Evolutionary conservation across 2,888 invertebrate genomes (phyloP).

Genomic region (Carcina quercana): DNA sequence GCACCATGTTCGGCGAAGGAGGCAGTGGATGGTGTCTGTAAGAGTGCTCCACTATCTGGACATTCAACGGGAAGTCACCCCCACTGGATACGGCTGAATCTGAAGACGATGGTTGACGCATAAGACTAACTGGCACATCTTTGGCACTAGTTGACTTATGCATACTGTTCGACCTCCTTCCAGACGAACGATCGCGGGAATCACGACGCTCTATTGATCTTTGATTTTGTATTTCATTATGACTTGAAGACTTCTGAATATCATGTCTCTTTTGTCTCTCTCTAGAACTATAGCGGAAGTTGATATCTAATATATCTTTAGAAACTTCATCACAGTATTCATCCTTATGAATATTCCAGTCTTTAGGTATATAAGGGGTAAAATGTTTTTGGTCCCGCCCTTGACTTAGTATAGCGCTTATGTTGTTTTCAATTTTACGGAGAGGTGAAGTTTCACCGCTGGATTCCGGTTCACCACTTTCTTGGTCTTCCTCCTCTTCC

Average conservation of each 20-base stretch:
- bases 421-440: constrained; percentile 82
- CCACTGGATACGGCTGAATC: constrained; percentile 69
- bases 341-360: constrained; percentile 75
- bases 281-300: constrained; percentile 69
- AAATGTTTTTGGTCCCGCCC: constrained; percentile 71
- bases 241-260: constrained; percentile 77
- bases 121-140: constrained; percentile 77
- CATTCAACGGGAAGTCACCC: constrained; percentile 76
- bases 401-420: constrained; percentile 79
- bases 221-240: constrained; percentile 75
- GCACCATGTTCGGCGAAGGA: constrained; percentile 51
- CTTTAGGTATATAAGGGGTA: constrained; percentile 70
- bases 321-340: constrained; percentile 72
- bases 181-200: constrained; percentile 43
- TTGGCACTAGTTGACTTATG: constrained; percentile 85
- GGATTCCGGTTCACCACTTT: constrained; percentile 75
- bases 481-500: constrained; percentile 81
- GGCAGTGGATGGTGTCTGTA: constrained; percentile 61
- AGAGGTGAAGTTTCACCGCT: constrained; percentile 79
- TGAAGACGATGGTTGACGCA: constrained; percentile 67
- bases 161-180: constrained; percentile 76
- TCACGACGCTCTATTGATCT: constrained; percentile 66
- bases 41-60: constrained; percentile 78
- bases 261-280: constrained; percentile 72
- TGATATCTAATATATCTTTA: constrained; percentile 68